Evolutionary conservation across 2,888 invertebrate species (phyloP).

Genomic region (Acronicta aceris): DNA sequence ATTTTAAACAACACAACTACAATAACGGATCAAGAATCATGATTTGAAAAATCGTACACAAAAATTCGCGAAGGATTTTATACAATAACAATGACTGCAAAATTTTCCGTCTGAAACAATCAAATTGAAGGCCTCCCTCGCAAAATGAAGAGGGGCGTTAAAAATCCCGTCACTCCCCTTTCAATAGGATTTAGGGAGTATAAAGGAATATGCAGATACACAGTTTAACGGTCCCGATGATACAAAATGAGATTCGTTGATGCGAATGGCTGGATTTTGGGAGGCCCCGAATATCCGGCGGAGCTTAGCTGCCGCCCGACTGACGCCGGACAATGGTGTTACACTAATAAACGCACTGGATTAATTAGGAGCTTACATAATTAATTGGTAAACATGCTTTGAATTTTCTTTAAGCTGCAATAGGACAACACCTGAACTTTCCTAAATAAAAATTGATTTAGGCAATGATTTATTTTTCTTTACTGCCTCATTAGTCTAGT

Average conservation of each 20-base stretch:
- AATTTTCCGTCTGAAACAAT: constrained; percentile 16
- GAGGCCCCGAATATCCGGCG: constrained; percentile 39
- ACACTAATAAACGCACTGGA: constrained; percentile 28
- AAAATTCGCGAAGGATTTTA: constrained; percentile 2
- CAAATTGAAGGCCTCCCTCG: constrained; percentile 23
- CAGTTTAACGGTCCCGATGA: constrained; percentile 42
- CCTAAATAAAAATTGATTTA: no score
- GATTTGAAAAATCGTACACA: no score
- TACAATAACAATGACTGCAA: constrained; percentile 15
- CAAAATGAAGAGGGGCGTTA: constrained; percentile 44
- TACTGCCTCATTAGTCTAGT: no score
- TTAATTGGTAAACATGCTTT: constrained; percentile 13
- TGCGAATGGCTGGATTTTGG: constrained; percentile 50
- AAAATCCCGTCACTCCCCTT: constrained; percentile 41
- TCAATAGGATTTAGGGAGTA: constrained; percentile 52
- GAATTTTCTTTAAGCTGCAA: background rate
- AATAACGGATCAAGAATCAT: no score
- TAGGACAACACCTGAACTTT: background rate
- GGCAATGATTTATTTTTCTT: no score
- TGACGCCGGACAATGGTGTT: constrained; percentile 39
- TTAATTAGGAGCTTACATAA: constrained; percentile 32
- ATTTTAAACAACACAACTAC: no score
- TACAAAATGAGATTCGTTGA: constrained; percentile 48
- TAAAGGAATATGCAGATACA: constrained; percentile 34
- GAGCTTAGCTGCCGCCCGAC: constrained; percentile 30